Percentiles rank a stretch among this genome's conserved stretches.
Conservation (phyloP, 2,113 vertebrate genomes). For the Menidia beryllina region DNA sequence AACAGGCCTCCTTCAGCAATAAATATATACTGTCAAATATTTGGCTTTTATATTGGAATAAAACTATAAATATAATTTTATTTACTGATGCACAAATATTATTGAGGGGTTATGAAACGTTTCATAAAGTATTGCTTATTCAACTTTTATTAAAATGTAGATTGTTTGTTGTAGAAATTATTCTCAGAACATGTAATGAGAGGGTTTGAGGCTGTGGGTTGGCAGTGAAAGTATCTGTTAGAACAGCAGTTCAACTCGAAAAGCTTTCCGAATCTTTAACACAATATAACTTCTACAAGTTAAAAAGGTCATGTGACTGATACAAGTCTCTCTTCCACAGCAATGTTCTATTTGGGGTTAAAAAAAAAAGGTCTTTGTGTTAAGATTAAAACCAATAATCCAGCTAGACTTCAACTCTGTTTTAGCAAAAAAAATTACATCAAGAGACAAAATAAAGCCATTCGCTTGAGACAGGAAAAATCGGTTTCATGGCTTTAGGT, state of each 20-base stretch:
- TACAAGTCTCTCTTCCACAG: no score
- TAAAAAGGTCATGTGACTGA: no score
- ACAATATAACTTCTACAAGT: no score
- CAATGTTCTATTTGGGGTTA: no score
- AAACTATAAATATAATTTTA: conserved; percentile 17
- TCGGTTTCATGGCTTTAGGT: conserved; percentile 45
- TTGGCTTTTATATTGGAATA: conserved; percentile 16
- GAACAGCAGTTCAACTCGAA: no score
- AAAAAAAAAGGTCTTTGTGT: no score
- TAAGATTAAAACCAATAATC: no score
- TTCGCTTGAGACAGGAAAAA: conserved; percentile 27
- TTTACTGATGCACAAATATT: conserved; percentile 6
- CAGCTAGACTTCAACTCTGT: no score
- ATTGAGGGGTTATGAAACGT: conserved; percentile 5
- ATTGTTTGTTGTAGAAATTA: background rate
- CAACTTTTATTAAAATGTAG: conserved; percentile 4
- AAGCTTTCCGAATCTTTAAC: conserved; percentile 5
- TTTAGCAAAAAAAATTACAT: no score
- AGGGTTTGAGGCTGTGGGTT: background rate
- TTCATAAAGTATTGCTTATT: conserved; percentile 7
- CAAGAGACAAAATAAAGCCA: no score
- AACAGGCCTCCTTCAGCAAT: background rate
- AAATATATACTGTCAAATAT: conserved; percentile 20
- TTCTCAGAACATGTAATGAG: background rate
- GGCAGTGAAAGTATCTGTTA: background rate